These are phyloP conservation scores for Stichodactyla helianthus DNA, from an alignment of 64 coral and sea anemone species.

Conservation along the genomic window DNA sequence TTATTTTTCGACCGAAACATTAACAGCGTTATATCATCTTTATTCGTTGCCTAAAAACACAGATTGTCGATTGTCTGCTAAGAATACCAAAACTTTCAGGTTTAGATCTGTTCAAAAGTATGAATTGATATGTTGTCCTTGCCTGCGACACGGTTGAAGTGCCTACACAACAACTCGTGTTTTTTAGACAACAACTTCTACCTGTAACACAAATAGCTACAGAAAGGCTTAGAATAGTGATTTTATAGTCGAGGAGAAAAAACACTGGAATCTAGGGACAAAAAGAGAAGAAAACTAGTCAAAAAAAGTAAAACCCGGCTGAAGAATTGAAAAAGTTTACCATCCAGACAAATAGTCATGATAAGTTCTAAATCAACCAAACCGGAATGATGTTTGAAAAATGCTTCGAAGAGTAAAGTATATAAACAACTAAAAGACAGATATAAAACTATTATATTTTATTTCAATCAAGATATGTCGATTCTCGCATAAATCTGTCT, in stretches of 20 bases:
- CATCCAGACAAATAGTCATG: not conserved
- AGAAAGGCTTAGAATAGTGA: not conserved
- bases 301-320: not conserved
- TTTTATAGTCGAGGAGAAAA: not conserved
- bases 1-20: too few relatives aligned
- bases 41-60: too few relatives aligned
- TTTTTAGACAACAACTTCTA: not conserved
- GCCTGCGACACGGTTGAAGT: not conserved
- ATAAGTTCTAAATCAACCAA: not conserved
- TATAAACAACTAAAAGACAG: too few relatives aligned
- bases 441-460: not conserved
- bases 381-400: not conserved
- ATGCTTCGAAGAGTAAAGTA: not conserved
- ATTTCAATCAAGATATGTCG: not conserved
- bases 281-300: not conserved
- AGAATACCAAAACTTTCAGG: not conserved
- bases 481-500: too few relatives aligned
- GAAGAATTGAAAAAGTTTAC: not conserved
- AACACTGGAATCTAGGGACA: not conserved
- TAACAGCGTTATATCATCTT: too few relatives aligned
- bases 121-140: not conserved
- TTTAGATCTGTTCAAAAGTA: not conserved
- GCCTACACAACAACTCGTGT: not conserved
- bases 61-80: not conserved
- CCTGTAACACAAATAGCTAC: not conserved